phyloP scores from a whole-genome alignment of 2,797 vertebrate species.

The Catharus ustulatus region DNA sequence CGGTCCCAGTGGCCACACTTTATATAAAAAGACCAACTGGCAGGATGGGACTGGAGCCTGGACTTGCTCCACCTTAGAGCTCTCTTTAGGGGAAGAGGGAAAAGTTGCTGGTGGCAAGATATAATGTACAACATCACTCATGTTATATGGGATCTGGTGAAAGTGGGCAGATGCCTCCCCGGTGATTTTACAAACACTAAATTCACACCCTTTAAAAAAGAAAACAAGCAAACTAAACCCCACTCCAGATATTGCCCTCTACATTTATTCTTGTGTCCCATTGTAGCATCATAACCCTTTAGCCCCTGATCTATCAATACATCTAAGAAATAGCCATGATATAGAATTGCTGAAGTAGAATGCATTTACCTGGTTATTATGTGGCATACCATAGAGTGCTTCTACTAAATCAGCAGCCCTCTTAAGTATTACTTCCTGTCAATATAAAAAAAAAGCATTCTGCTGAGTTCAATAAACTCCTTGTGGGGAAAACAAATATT shows the following conservation, averaged over 20 bases:
- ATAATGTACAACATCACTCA: background rate
- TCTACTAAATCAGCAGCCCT: slow-evolving; percentile 96
- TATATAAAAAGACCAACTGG: background rate
- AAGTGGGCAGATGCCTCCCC: background rate
- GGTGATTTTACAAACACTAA: background rate
- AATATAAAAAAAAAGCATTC: slow-evolving; percentile 68
- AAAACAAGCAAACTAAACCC: background rate
- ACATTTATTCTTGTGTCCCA: background rate
- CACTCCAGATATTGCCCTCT: background rate
- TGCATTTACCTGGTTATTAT: slow-evolving; percentile 92
- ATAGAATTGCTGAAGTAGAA: background rate
- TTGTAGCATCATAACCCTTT: background rate
- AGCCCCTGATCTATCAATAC: background rate
- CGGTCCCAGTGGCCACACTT: background rate
- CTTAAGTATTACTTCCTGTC: slow-evolving; percentile 97
- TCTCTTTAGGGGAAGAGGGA: background rate
- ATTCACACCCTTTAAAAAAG: slow-evolving; percentile 6
- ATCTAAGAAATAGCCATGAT: background rate
- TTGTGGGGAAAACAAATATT: slow-evolving; percentile 17
- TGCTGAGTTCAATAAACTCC: slow-evolving; percentile 43
- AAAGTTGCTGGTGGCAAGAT: background rate
- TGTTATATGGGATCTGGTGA: background rate
- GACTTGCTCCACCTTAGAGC: background rate
- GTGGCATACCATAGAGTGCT: slow-evolving; percentile 96
- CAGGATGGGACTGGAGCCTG: background rate